Percentiles rank a stretch among this genome's conserved stretches.
Evolutionary conservation across 1,140 invertebrate species (phyloP).

Genomic region (Saccostrea glomerata): DNA sequence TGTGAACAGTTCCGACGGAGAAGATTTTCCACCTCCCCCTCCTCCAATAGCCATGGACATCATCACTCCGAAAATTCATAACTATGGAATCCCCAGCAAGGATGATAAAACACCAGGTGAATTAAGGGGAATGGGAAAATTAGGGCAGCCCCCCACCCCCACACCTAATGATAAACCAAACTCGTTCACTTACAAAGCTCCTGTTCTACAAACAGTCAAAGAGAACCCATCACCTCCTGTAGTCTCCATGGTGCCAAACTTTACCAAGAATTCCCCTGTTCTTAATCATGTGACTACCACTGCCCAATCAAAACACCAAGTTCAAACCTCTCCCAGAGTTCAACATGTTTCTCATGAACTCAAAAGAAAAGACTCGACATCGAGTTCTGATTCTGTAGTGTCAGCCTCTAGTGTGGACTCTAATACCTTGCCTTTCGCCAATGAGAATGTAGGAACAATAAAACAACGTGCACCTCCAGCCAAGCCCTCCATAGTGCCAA

Average conservation of each 20-base stretch:
- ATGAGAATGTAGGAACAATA: conserved; percentile 99
- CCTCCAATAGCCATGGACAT: conserved; percentile 79
- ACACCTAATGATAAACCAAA: conserved; percentile 20
- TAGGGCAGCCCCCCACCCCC: conserved; percentile 28
- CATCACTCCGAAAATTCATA: conserved; percentile 75
- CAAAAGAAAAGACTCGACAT: conserved; percentile 68
- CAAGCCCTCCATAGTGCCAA: conserved; percentile 70
- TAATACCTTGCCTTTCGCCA: conserved; percentile 98
- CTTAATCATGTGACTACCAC: conserved; percentile 52
- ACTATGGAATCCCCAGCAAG: conserved; percentile 73
- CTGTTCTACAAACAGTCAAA: conserved; percentile 2
- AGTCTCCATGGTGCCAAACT: conserved; percentile 17
- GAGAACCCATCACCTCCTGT: conserved; percentile 36
- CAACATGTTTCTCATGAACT: conserved; percentile 37
- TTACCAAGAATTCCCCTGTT: conserved; percentile 38
- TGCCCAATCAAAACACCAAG: conserved; percentile 22
- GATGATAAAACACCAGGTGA: conserved; percentile 60
- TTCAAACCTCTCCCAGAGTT: conserved; percentile 20
- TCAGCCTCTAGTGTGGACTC: conserved; percentile 89
- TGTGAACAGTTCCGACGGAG: conserved; percentile 72
- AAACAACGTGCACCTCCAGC: conserved; percentile 84
- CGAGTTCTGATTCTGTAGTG: conserved; percentile 85
- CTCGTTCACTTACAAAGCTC: conserved; percentile 4
- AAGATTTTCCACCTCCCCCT: conserved; percentile 80
- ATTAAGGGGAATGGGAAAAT: conserved; percentile 53